Base-by-base conservation (phyloP, 2,888 invertebrate genomes). In the Drosophila mulleri region DNA sequence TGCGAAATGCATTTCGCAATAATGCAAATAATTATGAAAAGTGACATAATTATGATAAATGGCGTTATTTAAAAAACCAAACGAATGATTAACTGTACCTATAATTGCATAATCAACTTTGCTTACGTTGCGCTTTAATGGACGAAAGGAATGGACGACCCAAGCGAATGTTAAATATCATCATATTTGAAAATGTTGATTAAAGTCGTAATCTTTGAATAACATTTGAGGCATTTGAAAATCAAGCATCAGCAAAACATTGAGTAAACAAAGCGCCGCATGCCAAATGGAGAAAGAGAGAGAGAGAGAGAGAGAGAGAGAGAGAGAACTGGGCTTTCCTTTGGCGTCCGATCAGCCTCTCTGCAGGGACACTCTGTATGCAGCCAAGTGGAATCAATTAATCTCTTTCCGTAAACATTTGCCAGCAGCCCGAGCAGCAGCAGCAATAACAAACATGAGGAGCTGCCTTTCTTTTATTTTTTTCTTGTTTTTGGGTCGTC, bases 371-470 rank as follows among this genome's bases (percentile, higher is more conserved):
- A 89, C 90, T 75, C 72, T 67, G 80, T 58, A 73, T 82, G 88
- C 87, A 88, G 74, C 88, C 87, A 89, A 89, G 90, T 84, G 89
- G 89, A 88, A 88, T 90, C 87, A 88, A 88, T 88, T 88, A 88
- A 88, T 88, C 87, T 88, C 89, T 80, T 80, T 82, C 71, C 70
- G 88, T 85, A 89, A 85, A 85, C 89, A 89, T 89, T 84, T 88
- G 86, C 89, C 85, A 85, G 74, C 66, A 67, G 60, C 56, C 53
- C 42, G 44, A 60, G 42, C 54, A 68, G 48, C 73, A 47, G 48
- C 73, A 47, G 62, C 65, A 45, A 5, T 57, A 79, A 61, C 80
- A 75, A 80, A 67, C 62, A 75, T 58, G 76, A 64, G 53, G 9
- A 39, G 63, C 45, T 67, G 54, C 32, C 68, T 37, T 53, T 45